A percentile compares a stretch with the other conserved stretches of the same genome.
Evolutionary conservation across 1,140 invertebrate species (phyloP).

Genomic region (Diuraphis noxia): DNA sequence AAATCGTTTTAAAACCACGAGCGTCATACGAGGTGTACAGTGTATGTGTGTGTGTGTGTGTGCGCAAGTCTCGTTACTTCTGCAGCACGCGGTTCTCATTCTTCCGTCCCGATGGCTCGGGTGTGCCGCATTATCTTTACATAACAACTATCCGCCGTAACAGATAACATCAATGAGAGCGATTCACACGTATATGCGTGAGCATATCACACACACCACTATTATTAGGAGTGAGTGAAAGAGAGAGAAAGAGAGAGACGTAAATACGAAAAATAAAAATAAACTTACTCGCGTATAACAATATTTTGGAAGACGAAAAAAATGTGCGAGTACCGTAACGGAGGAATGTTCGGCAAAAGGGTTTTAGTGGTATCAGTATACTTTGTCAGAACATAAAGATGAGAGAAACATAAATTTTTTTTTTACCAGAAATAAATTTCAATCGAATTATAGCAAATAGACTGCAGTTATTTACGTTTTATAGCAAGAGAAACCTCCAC

Average conservation of each 20-base stretch:
- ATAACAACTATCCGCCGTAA: conserved; percentile 32
- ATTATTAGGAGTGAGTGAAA: background rate
- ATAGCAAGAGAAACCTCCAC: background rate
- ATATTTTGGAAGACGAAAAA: background rate
- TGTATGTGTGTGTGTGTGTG: background rate
- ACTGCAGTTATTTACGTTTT: too few species aligned
- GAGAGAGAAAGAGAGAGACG: background rate
- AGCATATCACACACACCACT: conserved; percentile 26
- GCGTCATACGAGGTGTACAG: background rate
- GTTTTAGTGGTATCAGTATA: background rate
- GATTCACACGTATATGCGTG: conserved; percentile 51
- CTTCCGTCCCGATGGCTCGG: conserved; percentile 45
- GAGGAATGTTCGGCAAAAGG: background rate
- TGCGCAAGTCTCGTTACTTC: background rate
- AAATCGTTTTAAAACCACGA: conserved; percentile 25
- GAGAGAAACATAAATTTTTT: background rate
- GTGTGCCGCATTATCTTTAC: conserved; percentile 19
- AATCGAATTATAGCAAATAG: background rate
- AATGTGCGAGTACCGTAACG: background rate
- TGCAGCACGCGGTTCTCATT: conserved; percentile 22
- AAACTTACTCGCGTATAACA: background rate
- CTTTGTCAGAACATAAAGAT: too few species aligned
- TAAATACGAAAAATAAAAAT: background rate
- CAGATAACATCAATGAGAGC: conserved; percentile 42
- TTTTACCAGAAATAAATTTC: background rate